A percentile compares a stretch with the other conserved stretches of the same genome.
phyloP scores from a whole-genome alignment of 2,888 invertebrate genomes.

The Cecidostiba fungosa region DNA sequence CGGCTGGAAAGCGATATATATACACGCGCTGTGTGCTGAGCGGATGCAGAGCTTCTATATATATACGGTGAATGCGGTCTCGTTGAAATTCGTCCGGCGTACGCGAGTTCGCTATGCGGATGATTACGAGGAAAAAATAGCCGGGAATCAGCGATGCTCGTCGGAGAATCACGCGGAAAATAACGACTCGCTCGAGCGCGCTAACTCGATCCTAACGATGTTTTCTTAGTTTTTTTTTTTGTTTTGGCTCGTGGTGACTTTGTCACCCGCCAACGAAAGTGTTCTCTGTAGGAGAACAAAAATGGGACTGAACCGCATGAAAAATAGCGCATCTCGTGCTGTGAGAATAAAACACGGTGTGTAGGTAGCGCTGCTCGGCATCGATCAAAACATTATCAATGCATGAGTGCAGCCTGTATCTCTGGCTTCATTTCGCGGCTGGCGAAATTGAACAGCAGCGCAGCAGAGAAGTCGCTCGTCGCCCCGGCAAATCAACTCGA shows the following conservation, averaged over 20 bases:
- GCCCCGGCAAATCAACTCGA: constrained; percentile 22
- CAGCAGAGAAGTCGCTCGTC: constrained; percentile 15
- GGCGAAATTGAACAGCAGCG: not conserved
- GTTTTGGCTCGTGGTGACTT: not conserved
- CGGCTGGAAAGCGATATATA: not conserved
- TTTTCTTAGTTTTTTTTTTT: not conserved
- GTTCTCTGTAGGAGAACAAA: not conserved
- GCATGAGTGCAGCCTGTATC: constrained; percentile 31
- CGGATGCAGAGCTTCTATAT: not conserved
- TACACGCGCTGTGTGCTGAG: not conserved
- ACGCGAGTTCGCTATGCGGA: not conserved
- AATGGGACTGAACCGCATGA: not conserved
- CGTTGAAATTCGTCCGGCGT: constrained; percentile 24
- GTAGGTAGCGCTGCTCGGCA: constrained; percentile 3
- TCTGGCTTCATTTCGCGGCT: constrained; percentile 15
- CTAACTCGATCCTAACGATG: constrained; percentile 16
- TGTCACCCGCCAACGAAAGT: not conserved
- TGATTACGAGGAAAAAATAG: not conserved
- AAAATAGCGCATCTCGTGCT: constrained; percentile 11
- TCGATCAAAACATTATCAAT: constrained; percentile 52
- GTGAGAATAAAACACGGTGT: not conserved
- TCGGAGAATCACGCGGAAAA: not conserved
- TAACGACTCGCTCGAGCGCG: not conserved
- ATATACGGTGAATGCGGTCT: not conserved
- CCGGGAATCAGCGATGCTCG: not conserved